These are phyloP conservation scores for Graphium colonna DNA, from an alignment of 2,888 invertebrate genomes.

Conservation along the genomic window DNA sequence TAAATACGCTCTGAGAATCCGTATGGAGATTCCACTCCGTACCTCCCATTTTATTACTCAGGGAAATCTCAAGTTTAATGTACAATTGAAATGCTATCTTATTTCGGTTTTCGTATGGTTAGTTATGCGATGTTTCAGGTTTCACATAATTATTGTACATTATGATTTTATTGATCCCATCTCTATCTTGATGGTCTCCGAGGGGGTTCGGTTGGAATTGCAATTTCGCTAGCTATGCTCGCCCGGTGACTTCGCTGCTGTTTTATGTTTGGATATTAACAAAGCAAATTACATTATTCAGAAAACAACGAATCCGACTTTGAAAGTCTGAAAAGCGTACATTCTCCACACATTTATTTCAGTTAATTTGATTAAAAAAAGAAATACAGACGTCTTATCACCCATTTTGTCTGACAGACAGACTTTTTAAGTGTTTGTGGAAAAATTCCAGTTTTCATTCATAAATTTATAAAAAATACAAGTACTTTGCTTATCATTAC, in stretches of 20 bases:
- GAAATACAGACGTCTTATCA: no score
- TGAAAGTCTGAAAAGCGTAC: no score
- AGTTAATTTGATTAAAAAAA: neutral
- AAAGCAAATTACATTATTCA: no score
- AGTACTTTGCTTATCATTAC: no score
- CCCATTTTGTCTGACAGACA: no score
- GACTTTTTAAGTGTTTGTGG: no score
- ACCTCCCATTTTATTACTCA: slow-evolving; percentile 27
- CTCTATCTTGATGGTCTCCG: slow-evolving; percentile 32
- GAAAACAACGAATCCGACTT: no score
- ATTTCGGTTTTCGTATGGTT: neutral
- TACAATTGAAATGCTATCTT: slow-evolving; percentile 2
- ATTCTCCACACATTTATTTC: neutral
- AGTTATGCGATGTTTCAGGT: no score
- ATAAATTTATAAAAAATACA: no score
- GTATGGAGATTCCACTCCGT: slow-evolving; percentile 21
- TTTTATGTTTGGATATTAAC: no score
- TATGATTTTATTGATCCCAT: slow-evolving; percentile 31
- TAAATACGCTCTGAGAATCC: slow-evolving; percentile 1
- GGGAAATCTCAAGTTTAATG: slow-evolving; percentile 21
- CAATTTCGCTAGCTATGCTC: slow-evolving; percentile 24
- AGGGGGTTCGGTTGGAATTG: slow-evolving; percentile 32
- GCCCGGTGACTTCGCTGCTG: no score
- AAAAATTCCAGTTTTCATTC: no score
- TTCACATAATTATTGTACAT: slow-evolving; percentile 31